Evolutionary conservation across 2,113 vertebrate genomes (phyloP).

Genomic region (Tiliqua scincoides): DNA sequence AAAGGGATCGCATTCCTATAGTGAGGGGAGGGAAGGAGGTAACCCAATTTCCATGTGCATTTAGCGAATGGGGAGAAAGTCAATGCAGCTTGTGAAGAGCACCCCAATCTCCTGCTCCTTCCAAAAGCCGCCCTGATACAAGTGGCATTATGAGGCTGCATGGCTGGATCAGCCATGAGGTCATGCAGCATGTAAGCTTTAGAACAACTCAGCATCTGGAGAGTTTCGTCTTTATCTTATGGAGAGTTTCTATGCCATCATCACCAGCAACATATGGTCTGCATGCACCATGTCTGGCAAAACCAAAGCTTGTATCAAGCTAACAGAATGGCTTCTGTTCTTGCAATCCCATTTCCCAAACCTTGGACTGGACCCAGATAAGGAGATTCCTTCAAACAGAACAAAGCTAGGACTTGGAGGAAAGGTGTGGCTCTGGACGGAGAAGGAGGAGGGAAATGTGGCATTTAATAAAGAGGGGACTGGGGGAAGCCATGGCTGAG

Average conservation of each 20-base stretch:
- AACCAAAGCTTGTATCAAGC: not conserved
- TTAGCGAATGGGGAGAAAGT: too few relatives aligned
- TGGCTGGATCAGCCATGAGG: not conserved
- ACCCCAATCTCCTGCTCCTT: too few relatives aligned
- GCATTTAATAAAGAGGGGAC: not conserved
- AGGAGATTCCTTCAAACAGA: conserved; percentile 57
- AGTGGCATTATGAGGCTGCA: too few relatives aligned
- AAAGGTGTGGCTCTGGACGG: conserved; percentile 52
- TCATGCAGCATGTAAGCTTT: not conserved
- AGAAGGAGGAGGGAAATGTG: conserved; percentile 22
- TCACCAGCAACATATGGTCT: not conserved
- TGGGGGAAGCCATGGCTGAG: not conserved
- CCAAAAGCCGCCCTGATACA: too few relatives aligned
- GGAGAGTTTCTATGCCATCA: not conserved
- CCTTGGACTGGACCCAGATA: conserved; percentile 54
- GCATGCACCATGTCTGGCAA: not conserved
- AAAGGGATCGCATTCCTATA: too few relatives aligned
- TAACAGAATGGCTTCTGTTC: conserved; percentile 12
- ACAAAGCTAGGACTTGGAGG: conserved; percentile 44
- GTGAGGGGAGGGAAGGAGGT: too few relatives aligned
- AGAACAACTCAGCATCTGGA: too few relatives aligned
- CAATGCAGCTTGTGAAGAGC: too few relatives aligned
- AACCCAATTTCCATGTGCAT: too few relatives aligned
- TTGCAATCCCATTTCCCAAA: conserved; percentile 45
- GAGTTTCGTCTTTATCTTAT: not conserved